A percentile compares a stretch with the other conserved stretches of the same genome.
Evolutionary conservation across 2,113 vertebrate genomes (phyloP).

Genomic region (Cranoglanis bouderius): DNA sequence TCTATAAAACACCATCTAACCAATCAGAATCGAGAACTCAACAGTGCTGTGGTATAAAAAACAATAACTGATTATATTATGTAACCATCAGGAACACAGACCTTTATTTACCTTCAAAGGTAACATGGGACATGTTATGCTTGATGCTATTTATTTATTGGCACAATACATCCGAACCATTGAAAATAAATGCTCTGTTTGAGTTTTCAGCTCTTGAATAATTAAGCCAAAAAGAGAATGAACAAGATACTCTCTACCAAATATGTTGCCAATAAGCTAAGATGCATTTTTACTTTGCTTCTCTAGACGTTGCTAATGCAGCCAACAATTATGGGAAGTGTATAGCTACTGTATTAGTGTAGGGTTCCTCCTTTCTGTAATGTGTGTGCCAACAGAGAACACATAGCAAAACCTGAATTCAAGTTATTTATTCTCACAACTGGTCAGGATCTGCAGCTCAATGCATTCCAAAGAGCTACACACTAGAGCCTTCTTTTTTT

Average conservation of each 20-base stretch:
- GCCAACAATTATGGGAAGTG: not conserved
- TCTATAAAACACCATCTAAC: not conserved
- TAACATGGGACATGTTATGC: too few species aligned
- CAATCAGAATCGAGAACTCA: not conserved
- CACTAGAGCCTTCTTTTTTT: not conserved
- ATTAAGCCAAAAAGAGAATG: not conserved
- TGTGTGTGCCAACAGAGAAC: not conserved
- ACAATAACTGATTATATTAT: not conserved
- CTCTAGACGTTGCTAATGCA: not conserved
- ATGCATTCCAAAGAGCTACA: not conserved
- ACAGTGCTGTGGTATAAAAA: not conserved
- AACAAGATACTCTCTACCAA: not conserved
- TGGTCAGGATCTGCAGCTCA: not conserved
- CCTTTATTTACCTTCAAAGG: not conserved
- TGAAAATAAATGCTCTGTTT: not conserved
- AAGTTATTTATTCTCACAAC: not conserved
- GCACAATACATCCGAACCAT: not conserved
- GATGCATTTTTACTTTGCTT: not conserved
- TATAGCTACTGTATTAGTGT: not conserved
- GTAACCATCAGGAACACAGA: not conserved
- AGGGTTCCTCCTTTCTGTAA: not conserved
- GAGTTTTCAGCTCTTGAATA: not conserved
- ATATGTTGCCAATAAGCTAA: not conserved
- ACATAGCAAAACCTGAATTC: not conserved
- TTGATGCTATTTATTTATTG: not conserved